A percentile compares a stretch with the other conserved stretches of the same genome.
phyloP scores from a whole-genome alignment of 2,888 invertebrate species.

The Apodemia mormo region DNA sequence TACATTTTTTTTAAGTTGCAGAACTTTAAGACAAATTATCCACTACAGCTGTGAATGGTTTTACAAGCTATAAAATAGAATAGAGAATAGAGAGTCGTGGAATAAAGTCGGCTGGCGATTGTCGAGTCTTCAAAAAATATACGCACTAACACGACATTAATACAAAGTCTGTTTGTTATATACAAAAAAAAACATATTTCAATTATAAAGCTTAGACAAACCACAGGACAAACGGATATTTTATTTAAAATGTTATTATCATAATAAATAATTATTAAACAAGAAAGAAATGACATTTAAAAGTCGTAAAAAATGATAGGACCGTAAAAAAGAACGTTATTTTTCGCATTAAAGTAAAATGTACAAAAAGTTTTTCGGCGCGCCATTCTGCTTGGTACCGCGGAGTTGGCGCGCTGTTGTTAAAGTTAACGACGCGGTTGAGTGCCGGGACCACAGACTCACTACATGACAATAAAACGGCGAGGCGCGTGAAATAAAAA shows the following conservation, averaged over 20 bases:
- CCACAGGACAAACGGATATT: too few species aligned
- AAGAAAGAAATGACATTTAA: not conserved
- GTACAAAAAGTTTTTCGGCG: constrained; percentile 13
- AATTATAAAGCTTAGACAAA: too few species aligned
- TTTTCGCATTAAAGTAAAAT: constrained; percentile 12
- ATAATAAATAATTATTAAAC: not conserved
- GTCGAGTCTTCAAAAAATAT: too few species aligned
- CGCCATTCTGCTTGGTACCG: constrained; percentile 13
- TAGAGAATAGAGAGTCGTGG: too few species aligned
- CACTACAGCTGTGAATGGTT: too few species aligned
- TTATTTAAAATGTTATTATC: not conserved
- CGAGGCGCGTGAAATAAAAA: not conserved
- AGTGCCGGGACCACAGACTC: not conserved
- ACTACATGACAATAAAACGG: constrained; percentile 8
- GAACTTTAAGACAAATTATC: too few species aligned
- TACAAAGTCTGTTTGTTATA: too few species aligned
- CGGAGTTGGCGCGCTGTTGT: constrained; percentile 2
- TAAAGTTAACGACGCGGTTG: constrained; percentile 15
- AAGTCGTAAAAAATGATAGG: constrained; percentile 8
- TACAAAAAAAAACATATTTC: too few species aligned
- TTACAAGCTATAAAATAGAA: too few species aligned
- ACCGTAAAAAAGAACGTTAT: not conserved
- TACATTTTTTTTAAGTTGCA: too few species aligned
- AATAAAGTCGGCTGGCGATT: too few species aligned
- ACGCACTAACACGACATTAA: too few species aligned